A percentile compares a stretch with the other conserved stretches of the same genome.
These are phyloP conservation scores for Berghia stephanieae DNA, from an alignment of 1,140 invertebrate species.

Conservation along the genomic window DNA sequence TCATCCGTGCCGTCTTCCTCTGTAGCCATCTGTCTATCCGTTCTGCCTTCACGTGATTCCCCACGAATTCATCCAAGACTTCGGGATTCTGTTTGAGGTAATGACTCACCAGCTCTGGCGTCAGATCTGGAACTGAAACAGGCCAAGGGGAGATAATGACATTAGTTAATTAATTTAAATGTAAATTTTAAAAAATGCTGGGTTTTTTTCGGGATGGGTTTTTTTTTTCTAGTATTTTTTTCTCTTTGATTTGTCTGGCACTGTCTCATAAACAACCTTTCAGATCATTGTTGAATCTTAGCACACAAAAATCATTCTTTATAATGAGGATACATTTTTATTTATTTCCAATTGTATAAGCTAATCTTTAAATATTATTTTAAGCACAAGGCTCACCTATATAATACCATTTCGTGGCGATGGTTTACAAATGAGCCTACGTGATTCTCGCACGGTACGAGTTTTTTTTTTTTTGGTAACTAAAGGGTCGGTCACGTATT, in stretches of 20 bases:
- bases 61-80: conserved; percentile 71
- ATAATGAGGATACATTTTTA: too few relatives aligned
- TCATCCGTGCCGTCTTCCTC: conserved; percentile 69
- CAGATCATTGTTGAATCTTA: not conserved
- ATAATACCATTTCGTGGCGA: too few relatives aligned
- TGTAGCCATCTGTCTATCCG: conserved; percentile 73
- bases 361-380: too few relatives aligned
- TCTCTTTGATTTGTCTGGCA: too few relatives aligned
- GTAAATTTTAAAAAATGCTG: not conserved
- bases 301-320: not conserved
- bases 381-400: too few relatives aligned
- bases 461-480: too few relatives aligned
- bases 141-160: not conserved
- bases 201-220: not conserved
- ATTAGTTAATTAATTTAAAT: not conserved
- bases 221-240: too few relatives aligned
- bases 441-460: too few relatives aligned
- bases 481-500: too few relatives aligned
- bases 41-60: conserved; percentile 71
- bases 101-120: conserved; percentile 51
- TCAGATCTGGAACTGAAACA: conserved; percentile 46
- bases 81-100: conserved; percentile 71
- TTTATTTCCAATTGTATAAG: too few relatives aligned
- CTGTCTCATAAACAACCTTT: too few relatives aligned
- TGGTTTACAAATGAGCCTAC: too few relatives aligned